A percentile compares a stretch with the other conserved stretches of the same genome.
Evolutionary conservation across 2,797 vertebrate species (phyloP).

Genomic region (Cyclopterus lumpus): DNA sequence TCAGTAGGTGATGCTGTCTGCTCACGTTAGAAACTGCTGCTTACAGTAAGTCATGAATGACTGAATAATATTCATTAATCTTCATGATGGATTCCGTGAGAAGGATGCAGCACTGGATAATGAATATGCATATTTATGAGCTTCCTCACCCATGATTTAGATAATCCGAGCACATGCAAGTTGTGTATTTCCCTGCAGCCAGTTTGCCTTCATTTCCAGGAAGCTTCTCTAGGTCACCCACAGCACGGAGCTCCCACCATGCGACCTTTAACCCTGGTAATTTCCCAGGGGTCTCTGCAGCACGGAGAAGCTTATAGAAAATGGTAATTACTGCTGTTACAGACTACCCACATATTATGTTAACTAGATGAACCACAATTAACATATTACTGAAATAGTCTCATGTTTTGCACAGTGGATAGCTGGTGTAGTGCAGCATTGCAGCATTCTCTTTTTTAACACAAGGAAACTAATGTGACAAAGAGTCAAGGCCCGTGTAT

Average conservation of each 20-base stretch:
- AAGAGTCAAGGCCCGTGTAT: background rate
- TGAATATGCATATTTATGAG: conserved; percentile 77
- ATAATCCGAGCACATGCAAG: conserved; percentile 70
- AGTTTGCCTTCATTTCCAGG: conserved; percentile 56
- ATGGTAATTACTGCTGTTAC: conserved; percentile 68
- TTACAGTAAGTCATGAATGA: conserved; percentile 59
- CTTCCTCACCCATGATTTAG: conserved; percentile 65
- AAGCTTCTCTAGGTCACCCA: conserved; percentile 66
- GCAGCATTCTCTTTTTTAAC: conserved; percentile 32
- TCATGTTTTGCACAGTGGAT: conserved; percentile 33
- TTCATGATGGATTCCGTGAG: conserved; percentile 72
- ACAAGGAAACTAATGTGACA: conserved; percentile 21
- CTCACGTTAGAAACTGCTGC: conserved; percentile 34
- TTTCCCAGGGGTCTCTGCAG: conserved; percentile 69
- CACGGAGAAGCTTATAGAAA: conserved; percentile 62
- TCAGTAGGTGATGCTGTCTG: conserved; percentile 65
- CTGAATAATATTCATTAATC: conserved; percentile 73
- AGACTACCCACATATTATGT: conserved; percentile 76
- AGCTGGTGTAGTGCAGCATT: conserved; percentile 54
- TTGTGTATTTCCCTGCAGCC: conserved; percentile 51
- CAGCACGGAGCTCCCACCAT: conserved; percentile 53
- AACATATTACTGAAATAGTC: conserved; percentile 64
- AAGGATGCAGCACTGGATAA: conserved; percentile 67
- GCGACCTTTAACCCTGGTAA: conserved; percentile 74
- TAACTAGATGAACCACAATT: conserved; percentile 71